Base-by-base conservation (phyloP, 2,797 vertebrate genomes). In the Furcifer pardalis region DNA sequence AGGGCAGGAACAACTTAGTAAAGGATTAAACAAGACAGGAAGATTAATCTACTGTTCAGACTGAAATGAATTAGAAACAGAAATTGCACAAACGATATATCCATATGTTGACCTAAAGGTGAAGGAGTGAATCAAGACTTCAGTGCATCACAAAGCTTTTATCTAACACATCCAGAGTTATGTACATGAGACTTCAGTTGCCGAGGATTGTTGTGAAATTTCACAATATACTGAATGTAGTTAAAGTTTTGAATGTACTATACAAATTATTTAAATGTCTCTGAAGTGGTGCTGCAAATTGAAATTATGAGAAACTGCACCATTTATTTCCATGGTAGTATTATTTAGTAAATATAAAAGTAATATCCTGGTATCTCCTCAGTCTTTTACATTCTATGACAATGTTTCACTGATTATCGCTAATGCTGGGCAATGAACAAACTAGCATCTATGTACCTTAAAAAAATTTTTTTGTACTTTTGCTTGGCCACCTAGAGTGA, bases 1-100 rank as follows among this genome's bases (percentile, higher is more conserved):
- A 0, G 94, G 96, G 92, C 98, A 99, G 81, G 96, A 96, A 85
- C 98, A 99, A 93, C 98, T 99, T 91, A 85, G 91, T 5, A 66
- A 69, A 56, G 68, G 72, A 37, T 35, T n/a, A 77, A 44, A 87
- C 84, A 5, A 25, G 4, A 52, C 4, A 74, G 1, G 52, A 37
- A 30, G n/a, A 23, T 86, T 37, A 79, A 84, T 72, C 80, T 75
- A 79, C 12, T 52, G 78, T 73, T 60, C 40, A 46, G 1, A 49
- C 21, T 40, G 56, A 79, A 79, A 73, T 63, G 17, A 73, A 7
- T 23, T 73, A 37, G 59, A 49, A 73, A 63, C 13, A 79, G 5
- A 25, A 79, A 63, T 17, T 72, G 25, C 2, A 17, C 25, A 72
- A 15, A n/a, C 4, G 40, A 37, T 9, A 37, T 60, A 65, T 49